Conservation (phyloP, 2,888 invertebrate species). For the Temnothorax unifasciatus region DNA sequence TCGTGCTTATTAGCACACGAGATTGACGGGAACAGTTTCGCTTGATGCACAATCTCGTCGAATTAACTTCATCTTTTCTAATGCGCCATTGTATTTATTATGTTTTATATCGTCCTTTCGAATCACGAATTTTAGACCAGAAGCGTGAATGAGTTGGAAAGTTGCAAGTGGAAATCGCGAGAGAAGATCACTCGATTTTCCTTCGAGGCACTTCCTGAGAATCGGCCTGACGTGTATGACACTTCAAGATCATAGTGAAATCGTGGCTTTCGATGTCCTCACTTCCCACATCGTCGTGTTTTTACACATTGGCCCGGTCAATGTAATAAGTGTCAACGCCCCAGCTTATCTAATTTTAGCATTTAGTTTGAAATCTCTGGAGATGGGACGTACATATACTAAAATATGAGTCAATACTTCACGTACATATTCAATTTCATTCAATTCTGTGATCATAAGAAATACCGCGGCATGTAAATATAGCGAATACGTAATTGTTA, state of each 20-base stretch:
- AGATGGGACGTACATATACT: background rate
- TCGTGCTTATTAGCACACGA: conserved; percentile 42
- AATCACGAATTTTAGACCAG: conserved; percentile 43
- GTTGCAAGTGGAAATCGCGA: conserved; percentile 43
- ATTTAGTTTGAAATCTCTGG: background rate
- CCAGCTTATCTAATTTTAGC: background rate
- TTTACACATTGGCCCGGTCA: background rate
- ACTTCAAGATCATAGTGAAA: conserved; percentile 42
- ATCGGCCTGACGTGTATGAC: conserved; percentile 6
- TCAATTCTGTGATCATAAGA: background rate
- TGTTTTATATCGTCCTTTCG: conserved; percentile 36
- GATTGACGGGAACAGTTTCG: conserved; percentile 39
- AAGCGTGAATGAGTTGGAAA: conserved; percentile 36
- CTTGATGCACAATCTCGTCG: conserved; percentile 39
- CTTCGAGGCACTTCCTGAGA: conserved; percentile 15
- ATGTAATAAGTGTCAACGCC: background rate
- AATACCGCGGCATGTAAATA: conserved; percentile 5
- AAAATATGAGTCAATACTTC: background rate
- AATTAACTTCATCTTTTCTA: conserved; percentile 44
- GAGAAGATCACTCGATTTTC: conserved; percentile 41
- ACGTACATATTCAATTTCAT: background rate
- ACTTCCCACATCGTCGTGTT: background rate
- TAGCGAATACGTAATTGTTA: conserved; percentile 27
- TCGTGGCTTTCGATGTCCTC: conserved; percentile 13
- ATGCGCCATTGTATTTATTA: conserved; percentile 35